Evolutionary conservation across 2,797 vertebrate genomes (phyloP).

Genomic region (Phalanger gymnotis): DNA sequence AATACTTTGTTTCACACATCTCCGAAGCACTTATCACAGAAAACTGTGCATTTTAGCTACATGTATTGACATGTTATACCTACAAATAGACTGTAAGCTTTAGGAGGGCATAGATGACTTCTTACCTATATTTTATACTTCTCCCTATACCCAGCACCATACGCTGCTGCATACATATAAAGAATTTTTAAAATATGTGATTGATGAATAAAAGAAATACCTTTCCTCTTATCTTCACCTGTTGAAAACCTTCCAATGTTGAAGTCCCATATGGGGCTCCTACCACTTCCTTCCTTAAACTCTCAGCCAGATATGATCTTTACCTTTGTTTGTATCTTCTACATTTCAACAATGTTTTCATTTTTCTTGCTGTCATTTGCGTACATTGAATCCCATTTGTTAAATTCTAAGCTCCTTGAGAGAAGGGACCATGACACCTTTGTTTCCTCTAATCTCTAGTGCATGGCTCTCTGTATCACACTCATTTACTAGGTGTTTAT

Average conservation of each 20-base stretch:
- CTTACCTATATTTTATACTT: background rate
- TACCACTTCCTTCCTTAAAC: background rate
- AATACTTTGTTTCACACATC: background rate
- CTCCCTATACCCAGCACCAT: background rate
- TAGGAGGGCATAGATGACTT: background rate
- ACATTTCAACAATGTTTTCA: background rate
- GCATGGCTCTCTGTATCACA: background rate
- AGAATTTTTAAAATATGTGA: background rate
- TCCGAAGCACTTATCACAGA: background rate
- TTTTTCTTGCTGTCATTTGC: background rate
- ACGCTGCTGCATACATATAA: background rate
- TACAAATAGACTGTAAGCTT: background rate
- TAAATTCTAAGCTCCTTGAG: background rate
- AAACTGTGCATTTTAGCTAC: background rate
- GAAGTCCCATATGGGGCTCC: background rate
- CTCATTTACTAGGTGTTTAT: background rate
- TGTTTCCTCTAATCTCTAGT: background rate
- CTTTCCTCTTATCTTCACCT: background rate
- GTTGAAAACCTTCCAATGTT: background rate
- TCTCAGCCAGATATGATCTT: background rate
- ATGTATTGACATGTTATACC: background rate
- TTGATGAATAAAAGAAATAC: background rate
- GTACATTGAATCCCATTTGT: background rate
- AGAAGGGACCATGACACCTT: background rate
- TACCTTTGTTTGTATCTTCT: background rate